These are phyloP conservation scores for Gymnothorax reevesii DNA, from an alignment of 2,797 vertebrate genomes.

Conservation along the genomic window DNA sequence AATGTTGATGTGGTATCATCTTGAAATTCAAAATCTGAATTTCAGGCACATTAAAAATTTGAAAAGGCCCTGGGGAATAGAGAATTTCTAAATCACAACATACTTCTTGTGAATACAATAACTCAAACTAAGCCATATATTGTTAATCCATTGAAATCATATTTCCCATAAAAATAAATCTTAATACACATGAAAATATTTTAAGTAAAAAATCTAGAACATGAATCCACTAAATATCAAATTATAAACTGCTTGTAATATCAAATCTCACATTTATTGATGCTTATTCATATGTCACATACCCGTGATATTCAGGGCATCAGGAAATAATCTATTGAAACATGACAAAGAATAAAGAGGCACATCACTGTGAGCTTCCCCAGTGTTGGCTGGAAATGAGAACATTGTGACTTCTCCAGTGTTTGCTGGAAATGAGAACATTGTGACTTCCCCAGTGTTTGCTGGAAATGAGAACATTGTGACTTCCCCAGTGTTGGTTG, in stretches of 20 bases:
- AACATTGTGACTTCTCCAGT: too few relatives aligned
- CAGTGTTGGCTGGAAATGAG: constrained; percentile 37
- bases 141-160: not conserved
- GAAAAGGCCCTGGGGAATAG: not conserved
- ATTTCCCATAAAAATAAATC: not conserved
- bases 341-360: not conserved
- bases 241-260: not conserved
- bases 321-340: not conserved
- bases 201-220: not conserved
- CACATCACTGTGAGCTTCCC: not conserved
- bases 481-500: constrained; percentile 13
- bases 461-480: too few relatives aligned
- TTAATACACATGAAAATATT: not conserved
- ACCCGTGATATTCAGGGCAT: not conserved
- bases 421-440: too few relatives aligned
- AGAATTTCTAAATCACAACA: not conserved
- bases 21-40: not conserved
- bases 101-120: not conserved
- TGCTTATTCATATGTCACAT: not conserved
- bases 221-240: not conserved
- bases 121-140: not conserved
- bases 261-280: not conserved
- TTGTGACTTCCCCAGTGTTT: too few relatives aligned
- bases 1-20: not conserved
- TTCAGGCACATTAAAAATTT: not conserved